Evolutionary conservation across 2,888 invertebrate species (phyloP), one percentile per base, ranked within the genome.

Genomic region (Mythimna vitellina): DNA sequence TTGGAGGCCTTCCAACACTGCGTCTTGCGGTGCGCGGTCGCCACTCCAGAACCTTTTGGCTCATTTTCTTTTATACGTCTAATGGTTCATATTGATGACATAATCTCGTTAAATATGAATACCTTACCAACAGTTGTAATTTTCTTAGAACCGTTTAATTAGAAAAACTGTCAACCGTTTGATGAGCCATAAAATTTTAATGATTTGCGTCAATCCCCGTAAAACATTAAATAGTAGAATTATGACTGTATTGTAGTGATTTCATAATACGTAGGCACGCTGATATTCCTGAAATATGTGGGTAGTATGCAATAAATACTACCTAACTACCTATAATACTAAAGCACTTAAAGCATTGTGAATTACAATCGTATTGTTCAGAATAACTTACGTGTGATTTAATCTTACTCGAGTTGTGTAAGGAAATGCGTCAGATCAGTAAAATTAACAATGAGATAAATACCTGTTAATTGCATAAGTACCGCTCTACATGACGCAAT

Each of bases 171-270:
- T 29, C 58, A 25, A 54, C 25, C 22, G 29, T 29, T 42, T 57
- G 35, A 60, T 76, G 29, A 32, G 20, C 53, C 12, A 64, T 75
- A 42, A 53, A 62, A 38, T 1, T 0, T 32, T 75, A 17, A 53
- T 57, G 58, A 68, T 60, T 64, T 76, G 46, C 77, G 75, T 76
- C 63, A 75, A 29, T 17, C 53, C 8, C 53, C 68, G 77, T 76
- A 53, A 75, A 20, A 12, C 53, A 14, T 53, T 20, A 53, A 66
- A 53, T 56, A 14, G 38, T 54, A 12, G 20, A 65, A 12, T 12
- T 53, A 66, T 46, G 35, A 63, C 53, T 17, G 3, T 46, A 32
- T 61, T 62, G 20, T 42, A n/a, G 4, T 63, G 38, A 32, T 54
- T 76, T 68, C 63, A 53, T 75, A 58, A 38, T 56, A 75, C 6